phyloP scores from a whole-genome alignment of 2,888 invertebrate genomes.

The Lydus trimaculatus region DNA sequence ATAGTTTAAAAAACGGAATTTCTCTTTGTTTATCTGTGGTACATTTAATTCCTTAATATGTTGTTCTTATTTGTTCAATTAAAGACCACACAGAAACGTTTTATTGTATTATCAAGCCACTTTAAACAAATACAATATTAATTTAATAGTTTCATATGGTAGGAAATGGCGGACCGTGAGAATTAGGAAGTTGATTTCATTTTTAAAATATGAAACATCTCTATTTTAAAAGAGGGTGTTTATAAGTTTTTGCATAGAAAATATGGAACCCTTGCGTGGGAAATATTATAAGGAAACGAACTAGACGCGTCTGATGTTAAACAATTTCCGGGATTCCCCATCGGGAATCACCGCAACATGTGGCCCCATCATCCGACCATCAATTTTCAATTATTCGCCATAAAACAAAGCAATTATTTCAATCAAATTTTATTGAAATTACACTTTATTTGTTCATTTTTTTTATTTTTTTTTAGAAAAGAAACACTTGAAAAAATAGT shows the following conservation, averaged over 20 bases:
- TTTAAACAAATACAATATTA: conserved; percentile 6
- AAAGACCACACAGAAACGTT: conserved; percentile 20
- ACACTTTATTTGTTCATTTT: background rate
- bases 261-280: conserved; percentile 40
- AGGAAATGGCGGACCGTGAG: conserved; percentile 38
- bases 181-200: conserved; percentile 38
- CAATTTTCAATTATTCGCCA: background rate
- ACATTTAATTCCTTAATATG: conserved; percentile 28
- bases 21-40: conserved; percentile 14
- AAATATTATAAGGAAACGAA: conserved; percentile 46
- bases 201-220: conserved; percentile 38
- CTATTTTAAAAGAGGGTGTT: conserved; percentile 27
- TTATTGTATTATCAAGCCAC: conserved; percentile 4
- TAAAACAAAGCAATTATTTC: background rate
- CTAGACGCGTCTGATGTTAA: conserved; percentile 48
- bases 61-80: conserved; percentile 27
- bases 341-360: conserved; percentile 29
- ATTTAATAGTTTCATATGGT: conserved; percentile 15
- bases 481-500: background rate
- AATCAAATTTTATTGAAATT: background rate
- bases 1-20: background rate
- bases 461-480: background rate
- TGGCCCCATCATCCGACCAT: conserved; percentile 5
- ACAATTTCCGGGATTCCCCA: conserved; percentile 49
- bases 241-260: conserved; percentile 31